Conservation (phyloP, 2,113 vertebrate genomes). For the Melospiza georgiana region DNA sequence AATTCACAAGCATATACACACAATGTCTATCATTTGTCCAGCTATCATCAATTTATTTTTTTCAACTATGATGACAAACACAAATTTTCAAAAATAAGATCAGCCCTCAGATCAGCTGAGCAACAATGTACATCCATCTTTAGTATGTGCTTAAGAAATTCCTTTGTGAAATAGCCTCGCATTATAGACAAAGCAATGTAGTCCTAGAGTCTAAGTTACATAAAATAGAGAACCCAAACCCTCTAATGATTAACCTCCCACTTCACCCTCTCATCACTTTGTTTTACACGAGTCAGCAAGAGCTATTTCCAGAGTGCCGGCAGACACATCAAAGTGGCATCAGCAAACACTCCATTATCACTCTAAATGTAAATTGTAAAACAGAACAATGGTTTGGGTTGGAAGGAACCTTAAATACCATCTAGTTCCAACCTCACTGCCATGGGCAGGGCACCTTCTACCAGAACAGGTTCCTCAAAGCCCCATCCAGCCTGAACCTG, state of each 20-base stretch:
- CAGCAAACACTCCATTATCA: background rate
- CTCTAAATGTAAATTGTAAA: background rate
- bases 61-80: background rate
- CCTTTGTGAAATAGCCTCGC: background rate
- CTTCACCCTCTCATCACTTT: background rate
- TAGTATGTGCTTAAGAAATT: background rate
- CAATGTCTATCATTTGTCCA: background rate
- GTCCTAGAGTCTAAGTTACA: background rate
- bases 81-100: background rate
- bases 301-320: background rate
- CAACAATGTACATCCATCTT: accelerated
- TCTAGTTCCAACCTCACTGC: background rate
- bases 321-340: background rate
- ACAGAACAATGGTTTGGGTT: background rate
- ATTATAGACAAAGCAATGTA: background rate
- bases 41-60: background rate
- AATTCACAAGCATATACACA: background rate
- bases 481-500: background rate
- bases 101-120: background rate
- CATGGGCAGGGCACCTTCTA: no score
- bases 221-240: background rate
- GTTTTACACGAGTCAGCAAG: background rate
- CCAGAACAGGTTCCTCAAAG: background rate
- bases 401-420: background rate
- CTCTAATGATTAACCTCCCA: background rate